phyloP scores from a whole-genome alignment of 92 coral and sea anemone species.

The Scolanthus callimorphus region DNA sequence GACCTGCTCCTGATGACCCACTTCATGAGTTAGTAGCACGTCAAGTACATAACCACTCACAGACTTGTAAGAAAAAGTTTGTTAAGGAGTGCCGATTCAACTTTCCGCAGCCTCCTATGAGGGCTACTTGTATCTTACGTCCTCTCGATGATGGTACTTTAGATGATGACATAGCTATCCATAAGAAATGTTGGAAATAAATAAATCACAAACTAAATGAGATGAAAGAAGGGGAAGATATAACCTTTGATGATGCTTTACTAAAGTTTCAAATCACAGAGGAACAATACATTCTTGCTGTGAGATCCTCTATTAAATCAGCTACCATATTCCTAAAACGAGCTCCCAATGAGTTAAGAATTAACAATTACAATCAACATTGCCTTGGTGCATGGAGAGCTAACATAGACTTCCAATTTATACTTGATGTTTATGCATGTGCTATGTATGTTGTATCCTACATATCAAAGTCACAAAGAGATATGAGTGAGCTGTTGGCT shows the following conservation, averaged over 20 bases:
- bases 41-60: constrained; percentile 18
- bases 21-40: background rate
- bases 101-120: constrained; percentile 43
- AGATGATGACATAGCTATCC: background rate
- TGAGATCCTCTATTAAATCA: background rate
- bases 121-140: constrained; percentile 12
- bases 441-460: constrained; percentile 55
- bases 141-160: background rate
- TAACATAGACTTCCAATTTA: constrained; percentile 48
- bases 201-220: constrained; percentile 34
- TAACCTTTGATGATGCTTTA: background rate
- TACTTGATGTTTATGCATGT: constrained; percentile 61
- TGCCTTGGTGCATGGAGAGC: constrained; percentile 41
- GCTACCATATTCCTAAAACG: background rate
- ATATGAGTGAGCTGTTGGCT: constrained; percentile 58
- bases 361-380: constrained; percentile 15
- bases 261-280: background rate
- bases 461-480: constrained; percentile 69
- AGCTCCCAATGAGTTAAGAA: background rate
- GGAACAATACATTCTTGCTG: background rate
- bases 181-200: constrained; percentile 32
- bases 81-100: constrained; percentile 28
- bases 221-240: constrained; percentile 19
- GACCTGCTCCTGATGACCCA: background rate
- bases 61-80: constrained; percentile 17